Conservation (phyloP, 2,888 invertebrate genomes). For the Monochamus alternatus region DNA sequence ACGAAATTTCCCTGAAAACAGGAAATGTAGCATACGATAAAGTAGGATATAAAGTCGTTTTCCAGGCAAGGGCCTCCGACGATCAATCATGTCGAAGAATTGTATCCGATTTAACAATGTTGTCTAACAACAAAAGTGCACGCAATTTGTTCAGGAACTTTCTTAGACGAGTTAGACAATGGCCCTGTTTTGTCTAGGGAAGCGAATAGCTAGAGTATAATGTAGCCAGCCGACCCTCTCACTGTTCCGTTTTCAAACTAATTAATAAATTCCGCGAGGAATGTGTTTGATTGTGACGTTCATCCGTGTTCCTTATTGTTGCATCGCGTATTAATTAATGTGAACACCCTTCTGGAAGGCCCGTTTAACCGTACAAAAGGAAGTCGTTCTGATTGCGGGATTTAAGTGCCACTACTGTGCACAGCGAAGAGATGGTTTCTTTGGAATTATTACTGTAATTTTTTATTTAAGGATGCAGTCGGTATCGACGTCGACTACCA, state of each 20-base stretch:
- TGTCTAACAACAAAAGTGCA: conserved; percentile 21
- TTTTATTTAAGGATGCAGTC: not conserved
- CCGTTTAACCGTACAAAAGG: conserved; percentile 36
- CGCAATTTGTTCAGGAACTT: conserved; percentile 23
- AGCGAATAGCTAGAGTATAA: conserved; percentile 12
- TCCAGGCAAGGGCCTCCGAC: not conserved
- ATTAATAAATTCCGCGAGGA: conserved; percentile 60
- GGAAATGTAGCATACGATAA: conserved; percentile 1
- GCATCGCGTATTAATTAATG: conserved; percentile 45
- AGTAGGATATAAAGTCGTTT: not conserved
- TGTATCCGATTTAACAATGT: conserved; percentile 27
- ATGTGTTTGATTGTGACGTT: conserved; percentile 53
- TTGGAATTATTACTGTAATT: not conserved
- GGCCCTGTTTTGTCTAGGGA: conserved; percentile 14
- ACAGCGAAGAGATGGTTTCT: not conserved
- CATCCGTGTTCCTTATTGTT: conserved; percentile 46
- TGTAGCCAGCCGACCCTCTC: conserved; percentile 25
- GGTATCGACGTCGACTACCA: no score
- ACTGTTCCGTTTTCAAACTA: conserved; percentile 58
- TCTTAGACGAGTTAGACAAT: conserved; percentile 27
- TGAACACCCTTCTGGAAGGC: conserved; percentile 25
- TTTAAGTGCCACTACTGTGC: conserved; percentile 15
- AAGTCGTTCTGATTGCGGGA: conserved; percentile 34
- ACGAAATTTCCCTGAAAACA: not conserved
- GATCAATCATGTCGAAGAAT: conserved; percentile 21